Evolutionary conservation across 1,140 invertebrate species (phyloP).

Genomic region (Drosophila tsacasi): DNA sequence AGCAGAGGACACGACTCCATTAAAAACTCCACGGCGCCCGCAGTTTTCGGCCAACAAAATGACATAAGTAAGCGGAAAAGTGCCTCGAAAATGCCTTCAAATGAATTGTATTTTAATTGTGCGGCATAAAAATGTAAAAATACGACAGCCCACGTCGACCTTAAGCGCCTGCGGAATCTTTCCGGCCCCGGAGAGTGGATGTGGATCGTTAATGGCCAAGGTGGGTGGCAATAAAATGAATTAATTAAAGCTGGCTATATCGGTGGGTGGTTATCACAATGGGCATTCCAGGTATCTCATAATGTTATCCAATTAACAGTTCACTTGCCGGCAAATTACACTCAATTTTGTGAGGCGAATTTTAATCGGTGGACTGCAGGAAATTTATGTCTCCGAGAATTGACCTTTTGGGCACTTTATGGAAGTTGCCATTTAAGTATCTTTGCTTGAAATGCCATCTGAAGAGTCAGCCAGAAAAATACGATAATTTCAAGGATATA

Average conservation of each 20-base stretch:
- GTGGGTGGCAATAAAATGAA: conserved; percentile 43
- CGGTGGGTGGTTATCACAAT: conserved; percentile 25
- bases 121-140: conserved; percentile 47
- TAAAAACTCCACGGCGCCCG: conserved; percentile 42
- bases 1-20: conserved; percentile 41
- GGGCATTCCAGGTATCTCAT: conserved; percentile 24
- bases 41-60: conserved; percentile 15
- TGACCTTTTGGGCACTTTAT: neutral
- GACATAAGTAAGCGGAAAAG: conserved; percentile 44
- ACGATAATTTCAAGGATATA: neutral
- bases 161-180: conserved; percentile 13
- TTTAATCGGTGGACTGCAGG: conserved; percentile 20
- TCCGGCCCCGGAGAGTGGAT: conserved; percentile 2
- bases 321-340: conserved; percentile 31
- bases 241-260: conserved; percentile 37
- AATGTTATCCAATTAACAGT: conserved; percentile 42
- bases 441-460: neutral
- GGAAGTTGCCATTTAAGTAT: neutral
- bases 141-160: conserved; percentile 9
- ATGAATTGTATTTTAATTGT: conserved; percentile 77
- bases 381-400: conserved; percentile 1
- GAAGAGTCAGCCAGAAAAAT: neutral
- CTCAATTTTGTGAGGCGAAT: conserved; percentile 19
- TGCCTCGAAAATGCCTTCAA: conserved; percentile 38
- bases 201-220: conserved; percentile 18